A percentile compares a stretch with the other conserved stretches of the same genome.
Conservation (phyloP, 2,888 invertebrate species). For the Tortrix viridana region DNA sequence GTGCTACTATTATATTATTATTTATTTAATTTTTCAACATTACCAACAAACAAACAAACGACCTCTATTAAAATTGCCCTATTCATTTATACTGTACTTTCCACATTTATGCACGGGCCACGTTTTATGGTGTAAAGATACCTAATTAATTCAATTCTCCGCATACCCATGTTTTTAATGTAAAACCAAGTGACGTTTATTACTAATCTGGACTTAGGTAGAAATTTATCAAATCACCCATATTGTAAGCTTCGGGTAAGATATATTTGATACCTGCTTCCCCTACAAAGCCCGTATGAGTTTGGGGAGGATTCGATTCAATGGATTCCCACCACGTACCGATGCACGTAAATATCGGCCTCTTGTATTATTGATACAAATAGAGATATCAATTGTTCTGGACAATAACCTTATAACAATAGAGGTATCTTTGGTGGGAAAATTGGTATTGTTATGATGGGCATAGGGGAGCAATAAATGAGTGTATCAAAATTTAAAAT, state of each 20-base stretch:
- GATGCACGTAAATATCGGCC: slow-evolving; percentile 79
- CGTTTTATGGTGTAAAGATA: too few relatives aligned
- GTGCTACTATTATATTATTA: too few relatives aligned
- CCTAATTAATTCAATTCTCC: too few relatives aligned
- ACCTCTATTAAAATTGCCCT: too few relatives aligned
- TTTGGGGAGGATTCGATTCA: slow-evolving; percentile 51
- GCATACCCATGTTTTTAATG: too few relatives aligned
- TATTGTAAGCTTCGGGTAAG: slow-evolving; percentile 32
- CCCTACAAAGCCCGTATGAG: slow-evolving; percentile 38
- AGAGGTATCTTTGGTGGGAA: slow-evolving; percentile 54
- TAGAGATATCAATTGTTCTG: slow-evolving; percentile 83
- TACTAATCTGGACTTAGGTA: slow-evolving; percentile 29
- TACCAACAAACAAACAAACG: too few relatives aligned
- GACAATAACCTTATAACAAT: slow-evolving; percentile 75
- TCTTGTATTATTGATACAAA: slow-evolving; percentile 82
- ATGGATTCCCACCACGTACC: slow-evolving; percentile 76
- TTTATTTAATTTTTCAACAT: too few relatives aligned
- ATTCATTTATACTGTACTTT: too few relatives aligned
- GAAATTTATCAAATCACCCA: slow-evolving; percentile 35
- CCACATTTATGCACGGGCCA: too few relatives aligned
- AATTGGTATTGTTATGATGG: slow-evolving; percentile 40
- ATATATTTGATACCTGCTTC: slow-evolving; percentile 36
- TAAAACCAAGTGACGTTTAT: neutral
- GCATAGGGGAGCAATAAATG: slow-evolving; percentile 17
- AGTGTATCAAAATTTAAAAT: slow-evolving; percentile 1